Base-by-base conservation (phyloP, 2,797 vertebrate species). In the Smutsia temminckii region DNA sequence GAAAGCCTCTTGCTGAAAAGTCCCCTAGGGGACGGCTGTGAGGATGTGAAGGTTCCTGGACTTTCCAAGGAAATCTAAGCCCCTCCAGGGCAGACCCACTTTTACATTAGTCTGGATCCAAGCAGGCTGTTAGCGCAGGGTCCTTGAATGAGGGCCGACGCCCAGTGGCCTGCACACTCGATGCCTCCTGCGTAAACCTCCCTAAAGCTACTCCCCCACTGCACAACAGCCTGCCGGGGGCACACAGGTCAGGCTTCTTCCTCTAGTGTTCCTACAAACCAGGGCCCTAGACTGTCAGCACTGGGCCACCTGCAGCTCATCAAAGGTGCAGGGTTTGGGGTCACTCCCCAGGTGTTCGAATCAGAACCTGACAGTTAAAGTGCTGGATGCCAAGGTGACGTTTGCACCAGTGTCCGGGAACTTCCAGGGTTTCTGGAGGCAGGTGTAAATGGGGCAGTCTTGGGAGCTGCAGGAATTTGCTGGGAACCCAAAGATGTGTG, bases 111-210 rank as follows among this genome's bases (percentile, higher is more conserved):
- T 71, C 37, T 59, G 29, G 8, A 27, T 46, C 51, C 23, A 9
- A 0, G 37, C 32, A 49, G 55, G 7, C 9, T 10, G 3, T 23
- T n/a, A 59, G 42, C 0, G 51, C 42, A 3, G 0, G 42, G n/a
- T 25, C 46, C 69, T 49, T 21, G 32, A 51, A 1, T 53, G 8
- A 18, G 74, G n/a, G 34, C 53, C 17, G 0, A 2, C 21, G 0
- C 20, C 4, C 32, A 23, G 16, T 0, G 6, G 4, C 55, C 18
- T 37, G 16, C 23, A 16, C 4, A 14, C 25, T 8, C 16, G 57
- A 21, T 12, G 53, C 51, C 46, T 63, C 13, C 0, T 42, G 20
- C 57, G 2, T 69, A 63, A 92, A 57, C 64, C 49, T 46, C 46
- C 46, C 25, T 25, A 37, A 3, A 2, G 25, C 42, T 34, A 7